These are phyloP conservation scores for Bergia sp. DNA, from an alignment of 92 coral and sea anemone genomes.

Conservation along the genomic window DNA sequence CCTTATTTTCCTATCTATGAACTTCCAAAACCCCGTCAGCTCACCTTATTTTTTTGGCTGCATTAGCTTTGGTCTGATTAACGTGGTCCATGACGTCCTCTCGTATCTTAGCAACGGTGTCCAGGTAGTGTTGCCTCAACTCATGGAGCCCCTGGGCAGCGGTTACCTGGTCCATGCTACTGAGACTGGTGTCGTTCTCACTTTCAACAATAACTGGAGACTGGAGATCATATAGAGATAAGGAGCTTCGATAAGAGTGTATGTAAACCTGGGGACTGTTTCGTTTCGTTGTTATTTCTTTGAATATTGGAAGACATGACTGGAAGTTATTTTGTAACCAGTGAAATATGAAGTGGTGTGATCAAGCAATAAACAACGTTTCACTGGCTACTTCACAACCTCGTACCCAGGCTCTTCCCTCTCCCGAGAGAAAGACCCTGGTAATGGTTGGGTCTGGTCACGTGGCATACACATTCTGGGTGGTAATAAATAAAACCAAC, in stretches of 20 bases:
- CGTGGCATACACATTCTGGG: too few relatives aligned
- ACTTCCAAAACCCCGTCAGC: neutral
- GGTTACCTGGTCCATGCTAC: conserved; percentile 77
- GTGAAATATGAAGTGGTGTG: neutral
- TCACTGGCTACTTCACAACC: too few relatives aligned
- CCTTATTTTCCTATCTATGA: too few relatives aligned
- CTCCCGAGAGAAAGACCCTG: too few relatives aligned
- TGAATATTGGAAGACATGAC: neutral
- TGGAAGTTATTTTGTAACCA: neutral
- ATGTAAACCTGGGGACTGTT: neutral
- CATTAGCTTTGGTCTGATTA: conserved; percentile 84
- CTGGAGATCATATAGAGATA: conserved; percentile 18
- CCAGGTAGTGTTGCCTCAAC: conserved; percentile 89
- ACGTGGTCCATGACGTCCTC: conserved; percentile 93
- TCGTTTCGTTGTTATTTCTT: neutral
- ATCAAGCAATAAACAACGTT: neutral
- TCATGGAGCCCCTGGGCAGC: conserved; percentile 80
- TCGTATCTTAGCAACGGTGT: conserved; percentile 95
- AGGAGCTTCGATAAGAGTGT: too few relatives aligned
- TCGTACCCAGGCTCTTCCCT: too few relatives aligned
- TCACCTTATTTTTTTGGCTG: conserved; percentile 94
- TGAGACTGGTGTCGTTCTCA: conserved; percentile 72
- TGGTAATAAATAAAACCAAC: too few relatives aligned
- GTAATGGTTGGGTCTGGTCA: too few relatives aligned
- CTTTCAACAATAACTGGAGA: conserved; percentile 44